Conservation (phyloP, 2,797 vertebrate species). For the Loriculus beryllinus region DNA sequence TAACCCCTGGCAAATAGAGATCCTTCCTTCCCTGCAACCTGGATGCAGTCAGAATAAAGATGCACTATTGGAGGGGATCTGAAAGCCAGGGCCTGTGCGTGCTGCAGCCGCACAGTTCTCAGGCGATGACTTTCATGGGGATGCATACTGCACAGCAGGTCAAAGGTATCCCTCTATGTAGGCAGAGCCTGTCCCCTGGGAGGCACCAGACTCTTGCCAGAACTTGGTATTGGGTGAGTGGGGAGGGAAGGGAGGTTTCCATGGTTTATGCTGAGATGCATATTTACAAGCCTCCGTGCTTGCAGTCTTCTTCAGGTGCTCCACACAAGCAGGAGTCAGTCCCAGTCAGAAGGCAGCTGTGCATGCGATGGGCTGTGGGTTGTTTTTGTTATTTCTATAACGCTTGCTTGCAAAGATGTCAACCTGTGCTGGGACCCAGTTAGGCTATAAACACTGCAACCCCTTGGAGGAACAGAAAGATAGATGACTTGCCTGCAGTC, state of each 20-base stretch:
- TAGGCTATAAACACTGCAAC: constrained; percentile 1
- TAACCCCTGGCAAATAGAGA: rapidly evolving
- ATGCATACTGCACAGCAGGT: neutral
- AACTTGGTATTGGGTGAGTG: neutral
- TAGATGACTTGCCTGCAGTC: neutral
- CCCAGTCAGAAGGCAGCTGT: neutral
- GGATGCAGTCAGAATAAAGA: neutral
- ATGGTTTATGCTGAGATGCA: neutral
- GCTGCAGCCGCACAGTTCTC: neutral
- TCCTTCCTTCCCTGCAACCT: neutral
- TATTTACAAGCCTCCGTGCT: neutral
- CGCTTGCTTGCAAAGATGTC: neutral
- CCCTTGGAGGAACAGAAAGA: constrained; percentile 17
- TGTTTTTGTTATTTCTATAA: neutral
- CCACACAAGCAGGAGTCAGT: neutral
- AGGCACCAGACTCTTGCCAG: constrained; percentile 5
- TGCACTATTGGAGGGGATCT: neutral
- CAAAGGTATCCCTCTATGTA: neutral
- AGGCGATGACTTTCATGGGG: neutral
- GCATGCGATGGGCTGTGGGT: neutral
- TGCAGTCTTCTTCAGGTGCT: neutral
- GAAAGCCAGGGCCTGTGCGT: neutral
- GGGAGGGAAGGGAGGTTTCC: neutral
- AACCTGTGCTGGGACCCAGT: neutral
- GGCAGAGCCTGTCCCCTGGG: neutral